Base-by-base conservation (phyloP, 2,888 invertebrate species). In the Drosophila ezoana region DNA sequence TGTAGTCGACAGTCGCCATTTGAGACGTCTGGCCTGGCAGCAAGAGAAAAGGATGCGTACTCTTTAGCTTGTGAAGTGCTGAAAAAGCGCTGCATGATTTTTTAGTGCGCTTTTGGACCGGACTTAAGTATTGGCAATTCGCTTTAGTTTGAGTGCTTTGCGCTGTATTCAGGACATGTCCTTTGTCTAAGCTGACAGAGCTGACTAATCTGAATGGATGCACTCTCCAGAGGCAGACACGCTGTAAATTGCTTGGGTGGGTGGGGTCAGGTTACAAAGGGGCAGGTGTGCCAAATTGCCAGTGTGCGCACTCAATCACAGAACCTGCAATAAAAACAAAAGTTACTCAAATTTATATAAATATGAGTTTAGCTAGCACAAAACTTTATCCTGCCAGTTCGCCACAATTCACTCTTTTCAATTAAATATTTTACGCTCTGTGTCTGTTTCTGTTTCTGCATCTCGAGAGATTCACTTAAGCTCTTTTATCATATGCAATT, bases 381-480 rank as follows among this genome's bases (percentile, higher is more conserved):
- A 75, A 84, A 84, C 60, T 79, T 84, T 81, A 37, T 49, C 76
- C 69, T 40, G 20, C 45, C 58, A 20, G 23, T 10, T 38, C 10
- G 23, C 32, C n/a, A 14, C 23, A 18, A 40, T 32, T 33, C 23
- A 11, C 13, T 35, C 28, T 14, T 14, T 40, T 10, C 9, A 45
- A 14, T 48, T 48, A 43, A 20, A 20, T 20, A 43, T 51, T 32
- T 9, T 20, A 13, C 10, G 45, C 44, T 9, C 10, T 8, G 8
- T 28, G 28, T 28, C 28, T 56, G 54, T 38, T 20, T 57, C 4
- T 47, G 48, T 40, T 32, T 45, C 18, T 38, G 44, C 10, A 56
- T 35, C 14, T 48, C 18, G 28, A 2, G 57, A 80, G 79, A 87
- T 89, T 87, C 75, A 71, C 87, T 85, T 87, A 78, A 89, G 85